Evolutionary conservation across 2,113 vertebrate species (phyloP), one percentile per base, ranked within the genome.

Genomic region (Chiloscyllium plagiosum): DNA sequence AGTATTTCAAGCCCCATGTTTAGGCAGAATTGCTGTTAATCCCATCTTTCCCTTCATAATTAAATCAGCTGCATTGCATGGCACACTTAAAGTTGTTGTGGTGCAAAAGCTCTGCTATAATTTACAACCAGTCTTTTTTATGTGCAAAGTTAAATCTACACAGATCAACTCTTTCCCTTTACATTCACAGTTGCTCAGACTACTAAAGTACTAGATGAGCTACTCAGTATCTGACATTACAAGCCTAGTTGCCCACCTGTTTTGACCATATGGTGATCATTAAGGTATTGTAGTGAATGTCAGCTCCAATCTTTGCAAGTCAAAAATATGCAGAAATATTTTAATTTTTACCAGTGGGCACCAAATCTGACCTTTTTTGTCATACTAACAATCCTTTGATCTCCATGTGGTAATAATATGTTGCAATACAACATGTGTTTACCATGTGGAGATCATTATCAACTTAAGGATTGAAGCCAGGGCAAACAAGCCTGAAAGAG

Each of bases 391-490:
- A 94, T 94, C 93, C 93, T 94, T 94, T 94, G 66, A 94, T 94
- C 65, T 70, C 93, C 93, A 94, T 94, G 68, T 69, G 93, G 93
- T 94, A 94, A 72, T 94, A 90, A 90, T 90, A 61, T 61, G 37
- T 94, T 94, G 66, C 20, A 94, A 69, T 70, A 94, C 66, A 69
- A 70, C 93, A 94, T 94, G 66, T 94, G 93, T 70, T 94, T 94
- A 94, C 93, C 93, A 94, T 94, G 66, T 94, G 93, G 93, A 94
- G 37, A 94, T 94, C 93, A 94, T 94, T 94, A 94, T 94, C 70
- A 94, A 10, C 93, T 70, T 94, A 24, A 94, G 66, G 12, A 42
- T 90, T 70, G 93, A 37, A 70, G 93, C 37, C 66, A 70, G 68
- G 61, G 68, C 69, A 94, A 94, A 70, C 2, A 50, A 68, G 93